Evolutionary conservation across 35 echinoderm and acorn worm species (phyloP).

Genomic region (Ophioderma brevispina): DNA sequence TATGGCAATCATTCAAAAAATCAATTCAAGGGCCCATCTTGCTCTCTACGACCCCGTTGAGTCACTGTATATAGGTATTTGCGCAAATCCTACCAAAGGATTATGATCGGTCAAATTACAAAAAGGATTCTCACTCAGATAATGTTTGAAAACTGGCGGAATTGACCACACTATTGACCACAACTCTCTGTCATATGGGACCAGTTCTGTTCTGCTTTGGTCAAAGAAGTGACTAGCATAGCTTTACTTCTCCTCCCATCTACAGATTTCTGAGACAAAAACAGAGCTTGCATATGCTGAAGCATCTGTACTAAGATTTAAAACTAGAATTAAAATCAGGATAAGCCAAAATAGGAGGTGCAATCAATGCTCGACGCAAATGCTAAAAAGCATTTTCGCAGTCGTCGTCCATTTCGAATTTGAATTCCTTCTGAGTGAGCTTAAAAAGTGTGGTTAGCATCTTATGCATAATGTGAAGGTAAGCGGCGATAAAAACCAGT

Average conservation of each 20-base stretch:
- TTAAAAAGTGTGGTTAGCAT: slow-evolving; percentile 40
- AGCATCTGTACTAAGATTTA: slow-evolving; percentile 58
- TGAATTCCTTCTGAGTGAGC: slow-evolving; percentile 36
- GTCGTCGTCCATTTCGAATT: slow-evolving; percentile 25
- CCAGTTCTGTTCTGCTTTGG: slow-evolving; percentile 20
- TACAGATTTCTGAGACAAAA: slow-evolving; percentile 66
- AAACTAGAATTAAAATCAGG: slow-evolving; percentile 49
- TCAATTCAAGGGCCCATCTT: too few relatives aligned
- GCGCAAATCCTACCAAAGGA: slow-evolving; percentile 5
- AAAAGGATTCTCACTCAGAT: slow-evolving; percentile 34
- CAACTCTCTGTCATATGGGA: slow-evolving; percentile 56
- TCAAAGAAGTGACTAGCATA: slow-evolving; percentile 63
- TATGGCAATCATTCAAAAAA: too few relatives aligned
- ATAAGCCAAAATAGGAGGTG: slow-evolving; percentile 63
- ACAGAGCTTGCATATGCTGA: slow-evolving; percentile 44
- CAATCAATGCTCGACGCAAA: slow-evolving; percentile 45
- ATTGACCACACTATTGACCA: slow-evolving; percentile 69
- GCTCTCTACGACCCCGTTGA: too few relatives aligned
- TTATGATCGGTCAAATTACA: slow-evolving; percentile 64
- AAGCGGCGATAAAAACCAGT: slow-evolving; percentile 57
- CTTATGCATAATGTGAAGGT: slow-evolving; percentile 31
- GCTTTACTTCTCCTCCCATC: slow-evolving; percentile 45
- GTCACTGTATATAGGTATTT: slow-evolving; percentile 32
- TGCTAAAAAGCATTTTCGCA: slow-evolving; percentile 28
- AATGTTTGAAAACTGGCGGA: slow-evolving; percentile 67